Evolutionary conservation across 53 echinoderm and acorn worm genomes (phyloP), one percentile per base, ranked within the genome.

Genomic region (Actinopyga echinites): DNA sequence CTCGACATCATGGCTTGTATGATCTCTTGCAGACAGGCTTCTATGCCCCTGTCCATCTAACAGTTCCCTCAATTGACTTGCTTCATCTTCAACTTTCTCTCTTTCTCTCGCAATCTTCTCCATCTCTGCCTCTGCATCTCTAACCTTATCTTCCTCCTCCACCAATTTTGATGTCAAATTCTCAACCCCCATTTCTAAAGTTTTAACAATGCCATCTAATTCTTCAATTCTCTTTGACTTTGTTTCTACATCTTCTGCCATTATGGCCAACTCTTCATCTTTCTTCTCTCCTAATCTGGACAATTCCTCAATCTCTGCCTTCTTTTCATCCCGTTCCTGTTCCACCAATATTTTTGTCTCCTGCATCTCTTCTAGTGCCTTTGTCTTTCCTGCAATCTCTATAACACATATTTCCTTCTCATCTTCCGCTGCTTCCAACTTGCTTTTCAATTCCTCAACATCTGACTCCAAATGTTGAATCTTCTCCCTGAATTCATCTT

Each of bases 221-320:
- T 88, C 82, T 64, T 84, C 85, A 69, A 66, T 6, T 63, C 44
- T 60, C 63, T 84, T 91, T 52, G 83, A 65, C 64, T 68, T 83
- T 36, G 79, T 54, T 69, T 88, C 74, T 2, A 82, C 20, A 17
- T 45, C 79, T 29, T 73, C 54, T 38, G 60, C 64, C 38, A 32
- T 30, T 28, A 33, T 57, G 8, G 35, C 56, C 17, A 84, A 25
- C 33, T 74, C 55, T 26, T 84, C 73, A 25, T 69, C 58, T 74
- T 59, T 84, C 74, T 74, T 11, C 2, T 71, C 30, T 20, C 30
- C 57, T 9, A 29, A 21, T 11, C 32, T 54, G 32, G 30, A 9
- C 44, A 71, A 25, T 19, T 42, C 44, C 24, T 71, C 71, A 3
- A 42, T 37, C 24, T 71, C 44, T 22, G 40, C 77, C 21, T 30